Percentiles rank a stretch among this genome's conserved stretches.
These are phyloP conservation scores for Saguinus midas DNA, from an alignment of 2,113 vertebrate species.

Conservation along the genomic window DNA sequence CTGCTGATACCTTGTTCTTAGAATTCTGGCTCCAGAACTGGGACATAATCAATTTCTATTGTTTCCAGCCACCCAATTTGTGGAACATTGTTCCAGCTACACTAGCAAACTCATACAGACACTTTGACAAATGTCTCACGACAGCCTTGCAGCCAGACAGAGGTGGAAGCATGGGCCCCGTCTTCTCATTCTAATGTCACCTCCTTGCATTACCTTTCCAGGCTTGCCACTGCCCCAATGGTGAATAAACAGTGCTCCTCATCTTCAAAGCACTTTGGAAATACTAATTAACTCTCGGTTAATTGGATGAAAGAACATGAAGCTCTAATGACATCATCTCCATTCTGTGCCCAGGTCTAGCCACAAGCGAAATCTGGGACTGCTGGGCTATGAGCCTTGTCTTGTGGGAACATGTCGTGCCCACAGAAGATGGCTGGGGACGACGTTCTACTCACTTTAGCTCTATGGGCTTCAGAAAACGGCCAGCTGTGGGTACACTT, in stretches of 20 bases:
- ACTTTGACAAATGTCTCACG: neutral
- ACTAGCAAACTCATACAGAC: neutral
- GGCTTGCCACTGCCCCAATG: neutral
- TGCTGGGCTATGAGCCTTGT: constrained; percentile 27
- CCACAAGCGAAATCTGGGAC: constrained; percentile 64
- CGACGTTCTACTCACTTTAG: neutral
- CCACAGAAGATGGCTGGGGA: neutral
- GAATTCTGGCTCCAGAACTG: neutral
- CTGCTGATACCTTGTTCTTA: neutral
- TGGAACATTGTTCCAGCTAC: neutral
- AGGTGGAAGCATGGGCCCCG: neutral
- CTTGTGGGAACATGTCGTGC: constrained; percentile 62
- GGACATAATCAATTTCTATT: neutral
- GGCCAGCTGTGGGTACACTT: neutral
- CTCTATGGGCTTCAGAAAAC: neutral
- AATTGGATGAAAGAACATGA: constrained; percentile 68
- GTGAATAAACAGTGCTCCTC: constrained; percentile 15
- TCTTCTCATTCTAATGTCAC: neutral
- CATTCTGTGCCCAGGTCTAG: constrained; percentile 65
- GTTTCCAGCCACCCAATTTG: neutral
- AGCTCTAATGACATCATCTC: constrained; percentile 69
- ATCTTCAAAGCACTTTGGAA: constrained; percentile 67
- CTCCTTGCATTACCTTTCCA: neutral
- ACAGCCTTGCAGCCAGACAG: neutral
- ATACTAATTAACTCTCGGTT: constrained; percentile 73